These are phyloP conservation scores for Corythaixoides concolor DNA, from an alignment of 2,113 vertebrate genomes.

Conservation along the genomic window DNA sequence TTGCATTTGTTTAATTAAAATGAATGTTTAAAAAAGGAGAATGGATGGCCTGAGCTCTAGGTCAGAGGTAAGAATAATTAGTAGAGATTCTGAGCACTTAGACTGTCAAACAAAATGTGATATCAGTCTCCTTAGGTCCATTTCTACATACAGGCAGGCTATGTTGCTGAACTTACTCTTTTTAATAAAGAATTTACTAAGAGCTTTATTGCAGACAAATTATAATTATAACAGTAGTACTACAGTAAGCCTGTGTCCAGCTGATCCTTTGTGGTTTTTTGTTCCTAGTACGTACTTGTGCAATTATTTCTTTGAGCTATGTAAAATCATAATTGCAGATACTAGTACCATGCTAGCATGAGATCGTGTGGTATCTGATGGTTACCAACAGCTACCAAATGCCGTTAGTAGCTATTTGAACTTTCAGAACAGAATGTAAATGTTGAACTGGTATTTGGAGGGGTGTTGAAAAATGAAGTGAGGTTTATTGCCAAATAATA, in stretches of 20 bases:
- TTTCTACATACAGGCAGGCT: background rate
- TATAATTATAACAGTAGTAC: background rate
- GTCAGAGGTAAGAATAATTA: background rate
- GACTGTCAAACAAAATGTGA: background rate
- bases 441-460: background rate
- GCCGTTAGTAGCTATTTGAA: background rate
- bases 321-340: background rate
- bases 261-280: background rate
- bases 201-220: background rate
- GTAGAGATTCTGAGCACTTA: background rate
- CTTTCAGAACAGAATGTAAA: background rate
- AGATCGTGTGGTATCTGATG: background rate
- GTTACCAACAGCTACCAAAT: constrained; percentile 19
- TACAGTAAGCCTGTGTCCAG: background rate
- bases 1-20: background rate
- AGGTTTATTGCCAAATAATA: background rate
- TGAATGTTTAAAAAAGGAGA: background rate
- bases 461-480: background rate
- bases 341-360: background rate
- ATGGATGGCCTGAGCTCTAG: background rate
- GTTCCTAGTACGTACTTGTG: background rate
- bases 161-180: background rate
- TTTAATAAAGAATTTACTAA: background rate
- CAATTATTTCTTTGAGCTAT: background rate
- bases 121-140: background rate